Conservation (phyloP, 2,113 vertebrate species). For the Carassius carassius region DNA sequence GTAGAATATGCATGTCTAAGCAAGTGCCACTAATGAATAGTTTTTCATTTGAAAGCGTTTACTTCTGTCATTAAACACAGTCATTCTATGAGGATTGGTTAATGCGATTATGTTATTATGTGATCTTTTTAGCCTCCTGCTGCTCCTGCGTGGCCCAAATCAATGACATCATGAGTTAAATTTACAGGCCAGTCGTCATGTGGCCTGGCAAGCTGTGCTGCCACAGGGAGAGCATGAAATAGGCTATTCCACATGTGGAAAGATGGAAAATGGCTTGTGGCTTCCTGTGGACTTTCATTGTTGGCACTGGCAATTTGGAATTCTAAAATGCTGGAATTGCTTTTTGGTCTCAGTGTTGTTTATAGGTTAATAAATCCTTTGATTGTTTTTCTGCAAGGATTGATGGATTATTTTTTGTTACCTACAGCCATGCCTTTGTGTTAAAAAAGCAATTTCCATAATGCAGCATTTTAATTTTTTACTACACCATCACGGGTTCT, state of each 20-base stretch:
- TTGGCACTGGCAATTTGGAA: slow-evolving; percentile 53
- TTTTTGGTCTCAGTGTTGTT: slow-evolving; percentile 7
- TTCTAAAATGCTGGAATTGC: slow-evolving; percentile 15
- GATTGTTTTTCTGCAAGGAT: slow-evolving; percentile 8
- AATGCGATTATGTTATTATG: slow-evolving; percentile 27
- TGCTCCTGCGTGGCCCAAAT: slow-evolving; percentile 59
- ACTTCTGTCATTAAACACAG: not conserved
- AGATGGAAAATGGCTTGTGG: slow-evolving; percentile 76
- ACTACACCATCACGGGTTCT: not conserved
- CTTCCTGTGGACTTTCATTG: slow-evolving; percentile 72
- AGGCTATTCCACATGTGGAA: slow-evolving; percentile 73
- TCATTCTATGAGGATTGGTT: slow-evolving; percentile 16
- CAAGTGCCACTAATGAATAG: not conserved
- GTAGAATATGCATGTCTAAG: not conserved
- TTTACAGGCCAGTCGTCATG: slow-evolving; percentile 66
- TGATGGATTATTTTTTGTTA: slow-evolving; percentile 5
- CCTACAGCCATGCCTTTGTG: not conserved
- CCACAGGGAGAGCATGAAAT: slow-evolving; percentile 68
- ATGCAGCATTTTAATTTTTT: slow-evolving; percentile 14
- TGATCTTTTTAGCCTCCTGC: slow-evolving; percentile 46
- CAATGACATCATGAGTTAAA: slow-evolving; percentile 74
- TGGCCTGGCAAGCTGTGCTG: slow-evolving; percentile 58
- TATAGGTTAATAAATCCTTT: not conserved
- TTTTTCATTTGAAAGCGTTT: not conserved
- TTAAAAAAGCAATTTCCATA: slow-evolving; percentile 26